A percentile compares a stretch with the other conserved stretches of the same genome.
phyloP scores from a whole-genome alignment of 1,140 invertebrate genomes.

The Bemisia tabaci region DNA sequence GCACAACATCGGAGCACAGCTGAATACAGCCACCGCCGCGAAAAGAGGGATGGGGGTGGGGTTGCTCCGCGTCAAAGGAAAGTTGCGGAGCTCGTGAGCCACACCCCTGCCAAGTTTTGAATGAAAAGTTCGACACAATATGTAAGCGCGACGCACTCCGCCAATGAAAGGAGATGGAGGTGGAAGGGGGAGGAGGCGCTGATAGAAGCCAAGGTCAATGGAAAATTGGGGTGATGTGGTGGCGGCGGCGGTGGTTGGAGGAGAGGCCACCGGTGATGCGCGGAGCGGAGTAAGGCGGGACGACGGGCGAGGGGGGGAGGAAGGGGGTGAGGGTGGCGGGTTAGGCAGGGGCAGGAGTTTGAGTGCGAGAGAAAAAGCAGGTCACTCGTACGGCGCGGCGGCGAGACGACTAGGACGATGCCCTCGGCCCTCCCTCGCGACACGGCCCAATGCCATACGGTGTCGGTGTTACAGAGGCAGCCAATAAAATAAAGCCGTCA shows the following conservation, averaged over 20 bases:
- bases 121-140: not conserved
- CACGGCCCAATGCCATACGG: too few species aligned
- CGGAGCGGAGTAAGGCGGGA: slow-evolving; percentile 25
- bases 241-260: slow-evolving; percentile 33
- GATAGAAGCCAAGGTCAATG: slow-evolving; percentile 7
- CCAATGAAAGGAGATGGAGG: not conserved
- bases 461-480: too few species aligned
- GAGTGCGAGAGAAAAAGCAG: not conserved
- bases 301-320: slow-evolving; percentile 22
- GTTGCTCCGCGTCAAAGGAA: not conserved
- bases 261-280: slow-evolving; percentile 20
- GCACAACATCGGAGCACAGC: slow-evolving; percentile 17
- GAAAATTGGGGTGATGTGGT: slow-evolving; percentile 30
- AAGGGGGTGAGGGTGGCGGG: slow-evolving; percentile 27
- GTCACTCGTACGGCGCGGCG: not conserved
- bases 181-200: not conserved
- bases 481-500: too few species aligned
- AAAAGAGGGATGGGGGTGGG: not conserved
- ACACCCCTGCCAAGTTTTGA: not conserved
- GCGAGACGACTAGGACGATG: not conserved
- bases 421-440: not conserved
- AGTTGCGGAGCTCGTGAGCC: not conserved
- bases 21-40: not conserved
- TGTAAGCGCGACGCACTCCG: not conserved
- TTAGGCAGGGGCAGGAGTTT: slow-evolving; percentile 18